A percentile compares a stretch with the other conserved stretches of the same genome.
These are phyloP conservation scores for Halictus quadricinctus DNA, from an alignment of 2,888 invertebrate genomes.

Conservation along the genomic window DNA sequence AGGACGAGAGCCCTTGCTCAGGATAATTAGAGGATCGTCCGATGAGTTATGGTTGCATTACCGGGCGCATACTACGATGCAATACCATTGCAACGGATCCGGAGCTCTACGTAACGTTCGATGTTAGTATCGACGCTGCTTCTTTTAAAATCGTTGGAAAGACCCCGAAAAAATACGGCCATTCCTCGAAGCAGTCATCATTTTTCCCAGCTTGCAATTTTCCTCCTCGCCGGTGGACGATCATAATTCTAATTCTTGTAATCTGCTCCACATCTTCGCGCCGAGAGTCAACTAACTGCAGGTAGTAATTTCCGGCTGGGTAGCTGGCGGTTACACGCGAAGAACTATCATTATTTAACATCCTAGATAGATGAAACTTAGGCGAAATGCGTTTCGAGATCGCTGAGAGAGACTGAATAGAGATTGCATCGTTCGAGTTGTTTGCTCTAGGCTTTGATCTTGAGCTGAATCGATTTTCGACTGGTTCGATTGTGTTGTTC, in stretches of 20 bases:
- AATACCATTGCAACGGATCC: not conserved
- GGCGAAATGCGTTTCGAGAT: not conserved
- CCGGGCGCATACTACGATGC: not conserved
- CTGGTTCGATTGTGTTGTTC: not conserved
- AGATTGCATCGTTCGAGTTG: not conserved
- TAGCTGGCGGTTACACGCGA: slow-evolving; percentile 2
- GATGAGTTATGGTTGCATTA: slow-evolving; percentile 6
- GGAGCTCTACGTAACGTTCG: not conserved
- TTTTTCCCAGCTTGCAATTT: not conserved
- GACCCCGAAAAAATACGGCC: not conserved
- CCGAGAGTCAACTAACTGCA: slow-evolving; percentile 21
- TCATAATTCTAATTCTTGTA: slow-evolving; percentile 6
- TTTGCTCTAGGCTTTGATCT: not conserved
- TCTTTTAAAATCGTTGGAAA: not conserved
- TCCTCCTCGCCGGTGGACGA: not conserved
- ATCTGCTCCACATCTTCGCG: slow-evolving; percentile 18
- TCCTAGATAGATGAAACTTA: not conserved
- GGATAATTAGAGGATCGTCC: slow-evolving; percentile 13
- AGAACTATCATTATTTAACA: not conserved
- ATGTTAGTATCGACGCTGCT: not conserved
- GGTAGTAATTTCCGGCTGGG: slow-evolving; percentile 9
- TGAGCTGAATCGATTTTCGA: not conserved
- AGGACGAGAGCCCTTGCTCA: slow-evolving; percentile 8
- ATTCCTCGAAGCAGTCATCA: not conserved
- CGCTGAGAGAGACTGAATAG: not conserved